A percentile compares a stretch with the other conserved stretches of the same genome.
phyloP scores from a whole-genome alignment of 2,797 vertebrate genomes.

The Anguilla marmorata region DNA sequence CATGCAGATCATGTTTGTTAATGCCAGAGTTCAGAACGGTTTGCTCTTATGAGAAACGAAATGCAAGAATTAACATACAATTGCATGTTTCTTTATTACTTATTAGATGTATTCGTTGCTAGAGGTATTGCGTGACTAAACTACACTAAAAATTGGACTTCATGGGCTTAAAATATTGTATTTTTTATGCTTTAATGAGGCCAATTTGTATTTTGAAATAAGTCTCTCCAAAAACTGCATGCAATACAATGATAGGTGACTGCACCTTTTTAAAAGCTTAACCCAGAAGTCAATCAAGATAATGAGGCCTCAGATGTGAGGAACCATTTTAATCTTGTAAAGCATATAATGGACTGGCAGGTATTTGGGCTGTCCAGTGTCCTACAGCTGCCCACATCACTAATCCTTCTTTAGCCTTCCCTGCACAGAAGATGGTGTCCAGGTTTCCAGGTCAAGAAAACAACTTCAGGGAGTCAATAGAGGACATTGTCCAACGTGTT shows the following conservation, averaged over 20 bases:
- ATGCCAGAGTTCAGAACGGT: not conserved
- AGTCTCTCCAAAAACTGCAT: not conserved
- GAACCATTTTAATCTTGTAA: conserved; percentile 37
- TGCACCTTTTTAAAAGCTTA: conserved; percentile 2
- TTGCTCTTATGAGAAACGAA: not conserved
- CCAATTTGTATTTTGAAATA: conserved; percentile 17
- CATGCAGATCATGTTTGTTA: not conserved
- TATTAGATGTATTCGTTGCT: not conserved
- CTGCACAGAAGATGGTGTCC: conserved; percentile 11
- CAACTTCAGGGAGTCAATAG: conserved; percentile 10
- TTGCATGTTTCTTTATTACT: not conserved
- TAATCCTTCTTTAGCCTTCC: conserved; percentile 28
- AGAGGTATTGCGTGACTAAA: not conserved
- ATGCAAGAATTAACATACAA: not conserved
- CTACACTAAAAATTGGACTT: not conserved
- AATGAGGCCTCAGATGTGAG: conserved; percentile 26
- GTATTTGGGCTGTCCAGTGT: conserved; percentile 21
- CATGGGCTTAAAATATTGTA: not conserved
- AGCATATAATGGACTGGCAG: conserved; percentile 26
- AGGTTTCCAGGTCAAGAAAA: conserved; percentile 27
- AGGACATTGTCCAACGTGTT: not conserved
- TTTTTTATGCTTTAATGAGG: conserved; percentile 13
- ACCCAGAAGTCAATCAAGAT: conserved; percentile 35
- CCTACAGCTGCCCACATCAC: conserved; percentile 22
- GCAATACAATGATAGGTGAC: not conserved